Base-by-base conservation (phyloP, 2,888 invertebrate genomes). In the Mechanitis mazaeus region DNA sequence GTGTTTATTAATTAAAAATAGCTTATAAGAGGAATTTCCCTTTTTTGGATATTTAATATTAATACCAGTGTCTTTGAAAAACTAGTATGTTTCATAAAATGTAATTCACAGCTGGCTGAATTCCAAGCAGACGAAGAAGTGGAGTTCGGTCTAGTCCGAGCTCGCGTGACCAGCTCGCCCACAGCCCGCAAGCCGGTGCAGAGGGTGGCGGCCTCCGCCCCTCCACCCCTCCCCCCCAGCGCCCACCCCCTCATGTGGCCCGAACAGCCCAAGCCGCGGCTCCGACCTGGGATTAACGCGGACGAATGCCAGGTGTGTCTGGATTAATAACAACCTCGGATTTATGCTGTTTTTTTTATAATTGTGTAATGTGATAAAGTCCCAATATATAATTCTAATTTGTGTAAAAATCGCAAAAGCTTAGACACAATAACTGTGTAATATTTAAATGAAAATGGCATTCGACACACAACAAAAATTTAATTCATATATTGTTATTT, bases 91-190 rank as follows among this genome's bases (percentile, higher is more conserved):
- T 20, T 7, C 9, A 50, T 31, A 31, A 50, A 7, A 9, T 11
- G 7, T 50, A 7, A 7, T 42, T 57, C 46, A 38, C 67, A 88
- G 87, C 67, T 87, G n/a, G 87, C 87, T 12, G 87, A 87, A 68
- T 88, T 87, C 60, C 88, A 88, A 84, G 86, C 84, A 0, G 77
- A 87, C n/a, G 88, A 88, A 67, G 87, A 87, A 65, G 77, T 79
- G 53, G 81, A 80, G 56, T 87, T 87, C 20, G 85, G 81, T 0
- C 72, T 75, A 2, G 78, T 74, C 2, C 63, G 68, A 63, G 60
- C 60, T 45, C 58, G 60, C 31, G 60, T 60, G 56, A 58, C 66
- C 58, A 68, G 31, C 53, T 65, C 59, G 11, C 59, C 68, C 0
- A 55, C 47, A 20, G 56, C 57, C 5, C 55, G 57, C 7, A 81